A percentile compares a stretch with the other conserved stretches of the same genome.
Evolutionary conservation across 2,888 invertebrate species (phyloP).

Genomic region (Chymomyza caudatula): DNA sequence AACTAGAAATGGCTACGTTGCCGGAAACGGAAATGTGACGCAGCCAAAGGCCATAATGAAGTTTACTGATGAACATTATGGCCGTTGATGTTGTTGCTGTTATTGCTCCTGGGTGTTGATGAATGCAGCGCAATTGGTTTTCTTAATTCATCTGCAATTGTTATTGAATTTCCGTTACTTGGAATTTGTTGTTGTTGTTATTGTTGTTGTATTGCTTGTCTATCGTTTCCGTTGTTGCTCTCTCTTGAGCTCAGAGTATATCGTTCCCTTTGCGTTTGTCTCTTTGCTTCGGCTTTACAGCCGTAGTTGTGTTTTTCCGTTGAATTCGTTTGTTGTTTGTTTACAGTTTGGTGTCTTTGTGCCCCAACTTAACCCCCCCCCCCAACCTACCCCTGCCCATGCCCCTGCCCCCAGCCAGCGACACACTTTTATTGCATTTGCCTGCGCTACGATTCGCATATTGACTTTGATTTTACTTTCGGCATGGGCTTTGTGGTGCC

Average conservation of each 20-base stretch:
- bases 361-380: not conserved
- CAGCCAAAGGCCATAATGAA: not conserved
- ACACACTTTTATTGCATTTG: conserved; percentile 48
- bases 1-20: not conserved
- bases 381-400: not conserved
- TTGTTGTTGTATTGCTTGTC: conserved; percentile 12
- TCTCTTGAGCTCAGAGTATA: not conserved
- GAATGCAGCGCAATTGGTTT: conserved; percentile 6
- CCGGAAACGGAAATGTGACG: not conserved
- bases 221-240: conserved; percentile 8
- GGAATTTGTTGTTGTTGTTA: conserved; percentile 15
- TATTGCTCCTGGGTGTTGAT: conserved; percentile 3
- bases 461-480: conserved; percentile 66
- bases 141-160: conserved; percentile 58
- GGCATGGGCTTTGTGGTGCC: conserved; percentile 44
- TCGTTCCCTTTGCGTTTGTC: not conserved
- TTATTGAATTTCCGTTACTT: conserved; percentile 64
- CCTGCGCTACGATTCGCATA: conserved; percentile 39
- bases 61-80: not conserved
- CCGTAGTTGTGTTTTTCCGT: not conserved
- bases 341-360: not conserved
- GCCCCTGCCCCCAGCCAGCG: conserved; percentile 2
- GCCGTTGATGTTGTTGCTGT: not conserved
- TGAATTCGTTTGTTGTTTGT: not conserved
- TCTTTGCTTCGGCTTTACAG: conserved; percentile 9